Conservation (phyloP, 2,888 invertebrate species). For the Hyposoter didymator region DNA sequence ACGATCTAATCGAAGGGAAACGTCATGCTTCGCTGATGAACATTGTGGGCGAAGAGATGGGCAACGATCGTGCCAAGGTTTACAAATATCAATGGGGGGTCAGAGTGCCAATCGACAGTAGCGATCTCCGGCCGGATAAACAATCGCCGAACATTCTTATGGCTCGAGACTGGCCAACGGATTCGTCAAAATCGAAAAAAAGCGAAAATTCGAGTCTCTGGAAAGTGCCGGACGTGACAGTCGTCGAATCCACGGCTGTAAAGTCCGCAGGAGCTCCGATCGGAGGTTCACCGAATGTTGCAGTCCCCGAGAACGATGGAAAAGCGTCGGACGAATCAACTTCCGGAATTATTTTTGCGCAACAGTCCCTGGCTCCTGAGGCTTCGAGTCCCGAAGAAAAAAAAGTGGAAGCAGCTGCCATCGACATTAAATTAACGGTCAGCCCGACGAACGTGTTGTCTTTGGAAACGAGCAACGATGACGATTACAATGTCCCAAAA, state of each 20-base stretch:
- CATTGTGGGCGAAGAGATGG: slow-evolving; percentile 51
- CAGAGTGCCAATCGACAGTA: slow-evolving; percentile 67
- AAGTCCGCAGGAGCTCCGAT: background rate
- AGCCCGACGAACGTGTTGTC: background rate
- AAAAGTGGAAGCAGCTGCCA: background rate
- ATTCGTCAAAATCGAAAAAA: slow-evolving; percentile 33
- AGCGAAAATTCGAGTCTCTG: background rate
- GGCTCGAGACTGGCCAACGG: slow-evolving; percentile 71
- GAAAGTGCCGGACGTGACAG: slow-evolving; percentile 2
- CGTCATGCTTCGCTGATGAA: slow-evolving; percentile 75
- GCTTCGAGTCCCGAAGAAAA: slow-evolving; percentile 27
- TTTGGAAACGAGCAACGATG: slow-evolving; percentile 42
- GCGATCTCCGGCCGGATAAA: slow-evolving; percentile 52
- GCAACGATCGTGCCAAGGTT: slow-evolving; percentile 23
- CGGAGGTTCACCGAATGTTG: background rate
- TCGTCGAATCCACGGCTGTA: background rate
- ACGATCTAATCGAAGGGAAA: slow-evolving; percentile 73
- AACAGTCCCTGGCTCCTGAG: background rate
- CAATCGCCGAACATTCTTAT: slow-evolving; percentile 64
- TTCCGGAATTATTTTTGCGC: background rate
- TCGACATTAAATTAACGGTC: slow-evolving; percentile 6
- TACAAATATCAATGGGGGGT: slow-evolving; percentile 75
- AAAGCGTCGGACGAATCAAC: background rate
- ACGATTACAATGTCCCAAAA: slow-evolving; percentile 70
- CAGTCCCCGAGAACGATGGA: background rate